These are phyloP conservation scores for Thryonomys swinderianus DNA, from an alignment of 2,113 vertebrate species.

Conservation along the genomic window DNA sequence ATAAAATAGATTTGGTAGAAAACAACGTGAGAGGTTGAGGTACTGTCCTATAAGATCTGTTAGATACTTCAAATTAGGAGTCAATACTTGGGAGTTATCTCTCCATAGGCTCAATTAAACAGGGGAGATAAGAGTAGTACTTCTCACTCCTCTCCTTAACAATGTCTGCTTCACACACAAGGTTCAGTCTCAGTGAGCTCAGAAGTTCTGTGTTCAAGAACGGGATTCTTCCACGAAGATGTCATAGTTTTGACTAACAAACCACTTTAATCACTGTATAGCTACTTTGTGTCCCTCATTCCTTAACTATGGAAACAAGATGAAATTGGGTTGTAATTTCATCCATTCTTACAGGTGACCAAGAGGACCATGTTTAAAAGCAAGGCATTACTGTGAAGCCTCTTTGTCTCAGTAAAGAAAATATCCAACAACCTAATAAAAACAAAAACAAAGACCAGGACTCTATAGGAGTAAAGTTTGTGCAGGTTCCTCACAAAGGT, in stretches of 20 bases:
- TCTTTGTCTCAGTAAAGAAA: not conserved
- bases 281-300: not conserved
- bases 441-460: not conserved
- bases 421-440: not conserved
- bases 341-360: not conserved
- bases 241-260: not conserved
- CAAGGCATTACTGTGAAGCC: not conserved
- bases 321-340: not conserved
- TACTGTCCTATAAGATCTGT: not conserved
- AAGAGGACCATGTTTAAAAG: conserved; percentile 6
- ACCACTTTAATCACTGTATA: not conserved
- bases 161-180: not conserved
- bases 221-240: not conserved
- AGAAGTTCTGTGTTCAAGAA: not conserved
- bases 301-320: not conserved
- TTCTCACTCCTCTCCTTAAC: not conserved
- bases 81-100: not conserved
- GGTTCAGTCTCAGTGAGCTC: not conserved
- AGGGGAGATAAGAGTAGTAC: not conserved
- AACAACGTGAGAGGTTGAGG: not conserved
- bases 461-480: not conserved
- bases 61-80: not conserved
- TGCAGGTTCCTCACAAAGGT: not conserved
- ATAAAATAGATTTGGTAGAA: not conserved
- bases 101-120: not conserved